phyloP scores from a whole-genome alignment of 1,140 invertebrate genomes.

The Probaryconus sp. region DNA sequence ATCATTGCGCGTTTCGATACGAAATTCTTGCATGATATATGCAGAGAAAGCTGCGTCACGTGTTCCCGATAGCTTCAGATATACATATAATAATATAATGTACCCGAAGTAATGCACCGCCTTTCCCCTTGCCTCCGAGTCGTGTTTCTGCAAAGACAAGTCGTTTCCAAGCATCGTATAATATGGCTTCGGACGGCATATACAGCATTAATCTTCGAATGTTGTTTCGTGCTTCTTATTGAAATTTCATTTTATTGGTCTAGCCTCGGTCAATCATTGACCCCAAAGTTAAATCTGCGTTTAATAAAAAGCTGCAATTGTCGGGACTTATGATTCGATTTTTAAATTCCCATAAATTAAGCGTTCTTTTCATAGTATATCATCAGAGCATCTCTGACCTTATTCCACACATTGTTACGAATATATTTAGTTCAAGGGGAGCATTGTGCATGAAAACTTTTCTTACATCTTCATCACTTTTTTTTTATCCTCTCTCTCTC shows the following conservation, averaged over 20 bases:
- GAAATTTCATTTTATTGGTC: slow-evolving; percentile 13
- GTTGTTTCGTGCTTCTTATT: slow-evolving; percentile 27
- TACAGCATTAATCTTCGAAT: slow-evolving; percentile 41
- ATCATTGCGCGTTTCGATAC: slow-evolving; percentile 70
- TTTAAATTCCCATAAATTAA: slow-evolving; percentile 3
- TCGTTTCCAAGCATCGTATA: slow-evolving; percentile 46
- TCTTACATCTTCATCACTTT: slow-evolving; percentile 43
- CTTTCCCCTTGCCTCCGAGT: slow-evolving; percentile 22
- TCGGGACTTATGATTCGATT: neutral
- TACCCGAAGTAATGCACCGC: slow-evolving; percentile 39
- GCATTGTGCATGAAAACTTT: slow-evolving; percentile 5
- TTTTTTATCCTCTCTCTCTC: too few species aligned
- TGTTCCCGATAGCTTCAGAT: slow-evolving; percentile 70
- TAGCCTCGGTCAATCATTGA: slow-evolving; percentile 2
- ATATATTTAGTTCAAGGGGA: slow-evolving; percentile 31
- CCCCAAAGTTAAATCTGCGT: slow-evolving; percentile 20
- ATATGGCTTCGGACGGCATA: slow-evolving; percentile 31
- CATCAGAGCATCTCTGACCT: slow-evolving; percentile 59
- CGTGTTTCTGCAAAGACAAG: slow-evolving; percentile 44
- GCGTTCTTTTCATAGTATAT: slow-evolving; percentile 19
- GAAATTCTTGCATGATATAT: slow-evolving; percentile 59
- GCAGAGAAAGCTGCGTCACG: slow-evolving; percentile 67
- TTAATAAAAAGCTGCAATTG: slow-evolving; percentile 13
- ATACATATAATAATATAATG: slow-evolving; percentile 69
- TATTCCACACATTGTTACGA: slow-evolving; percentile 34